A percentile compares a stretch with the other conserved stretches of the same genome.
These are phyloP conservation scores for Salticus scenicus DNA, from an alignment of 2,888 invertebrate genomes.

Conservation along the genomic window DNA sequence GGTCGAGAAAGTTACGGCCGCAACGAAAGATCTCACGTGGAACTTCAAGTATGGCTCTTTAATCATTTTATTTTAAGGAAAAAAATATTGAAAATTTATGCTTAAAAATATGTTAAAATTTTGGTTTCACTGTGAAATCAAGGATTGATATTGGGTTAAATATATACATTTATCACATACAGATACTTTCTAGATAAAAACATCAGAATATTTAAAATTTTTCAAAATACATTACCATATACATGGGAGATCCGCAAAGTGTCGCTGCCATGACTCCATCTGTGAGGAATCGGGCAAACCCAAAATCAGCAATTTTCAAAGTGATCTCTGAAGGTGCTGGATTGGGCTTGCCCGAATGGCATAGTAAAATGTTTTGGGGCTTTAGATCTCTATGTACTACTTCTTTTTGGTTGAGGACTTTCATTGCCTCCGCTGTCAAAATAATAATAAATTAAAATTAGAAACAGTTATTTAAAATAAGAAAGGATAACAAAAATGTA, in stretches of 20 bases:
- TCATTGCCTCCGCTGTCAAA: constrained; percentile 92
- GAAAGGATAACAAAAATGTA: constrained; percentile 20
- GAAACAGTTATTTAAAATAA: not conserved
- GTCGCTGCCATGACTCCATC: constrained; percentile 99
- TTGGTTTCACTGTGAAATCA: too few species aligned
- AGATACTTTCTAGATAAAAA: too few species aligned
- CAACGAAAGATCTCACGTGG: too few species aligned
- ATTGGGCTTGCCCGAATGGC: constrained; percentile 83
- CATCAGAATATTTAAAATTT: too few species aligned
- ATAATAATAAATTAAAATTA: not conserved
- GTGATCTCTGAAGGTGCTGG: constrained; percentile 89
- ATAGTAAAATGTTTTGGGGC: constrained; percentile 98
- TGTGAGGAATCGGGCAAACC: constrained; percentile 97
- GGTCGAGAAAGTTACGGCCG: too few species aligned
- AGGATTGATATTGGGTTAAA: too few species aligned
- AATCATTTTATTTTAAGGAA: too few species aligned
- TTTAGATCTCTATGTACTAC: constrained; percentile 99
- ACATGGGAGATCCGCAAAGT: constrained; percentile 99
- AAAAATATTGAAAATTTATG: too few species aligned
- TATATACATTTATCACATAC: too few species aligned
- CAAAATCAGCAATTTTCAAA: constrained; percentile 97
- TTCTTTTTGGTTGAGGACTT: constrained; percentile 96
- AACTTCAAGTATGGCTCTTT: too few species aligned
- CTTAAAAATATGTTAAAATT: too few species aligned
- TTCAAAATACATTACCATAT: constrained; percentile 85